Evolutionary conservation across 1,140 invertebrate species (phyloP).

Genomic region (Drosophila sucinea): DNA sequence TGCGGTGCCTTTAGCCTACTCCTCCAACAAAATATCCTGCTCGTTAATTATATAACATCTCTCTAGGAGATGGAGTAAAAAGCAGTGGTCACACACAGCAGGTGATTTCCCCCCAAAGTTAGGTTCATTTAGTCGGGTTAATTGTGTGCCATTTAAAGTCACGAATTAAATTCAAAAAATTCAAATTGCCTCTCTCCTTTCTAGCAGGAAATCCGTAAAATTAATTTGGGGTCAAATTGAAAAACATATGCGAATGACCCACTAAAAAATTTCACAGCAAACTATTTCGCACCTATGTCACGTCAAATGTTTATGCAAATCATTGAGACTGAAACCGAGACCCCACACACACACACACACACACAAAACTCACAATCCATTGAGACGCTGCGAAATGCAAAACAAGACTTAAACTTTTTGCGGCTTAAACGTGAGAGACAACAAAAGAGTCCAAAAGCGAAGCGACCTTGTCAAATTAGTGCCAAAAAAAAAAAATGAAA

Average conservation of each 20-base stretch:
- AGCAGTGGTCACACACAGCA: conserved; percentile 46
- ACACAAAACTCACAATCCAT: conserved; percentile 34
- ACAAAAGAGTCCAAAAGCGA: conserved; percentile 36
- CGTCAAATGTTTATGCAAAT: conserved; percentile 73
- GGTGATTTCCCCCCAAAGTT: conserved; percentile 27
- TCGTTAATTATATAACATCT: conserved; percentile 63
- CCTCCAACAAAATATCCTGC: conserved; percentile 32
- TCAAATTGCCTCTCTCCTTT: conserved; percentile 55
- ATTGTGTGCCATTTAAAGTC: conserved; percentile 71
- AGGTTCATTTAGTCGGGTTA: conserved; percentile 52
- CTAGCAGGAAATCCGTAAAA: conserved; percentile 75
- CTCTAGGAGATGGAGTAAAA: conserved; percentile 40
- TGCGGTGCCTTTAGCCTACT: conserved; percentile 25
- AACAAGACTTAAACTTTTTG: conserved; percentile 35
- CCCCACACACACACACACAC: not conserved
- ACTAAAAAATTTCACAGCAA: conserved; percentile 76
- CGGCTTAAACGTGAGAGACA: conserved; percentile 19
- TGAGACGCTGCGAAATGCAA: conserved; percentile 41
- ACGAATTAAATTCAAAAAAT: conserved; percentile 64
- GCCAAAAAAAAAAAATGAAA: conserved; percentile 66
- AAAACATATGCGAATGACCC: conserved; percentile 43
- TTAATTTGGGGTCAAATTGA: conserved; percentile 56
- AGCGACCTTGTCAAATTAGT: conserved; percentile 76
- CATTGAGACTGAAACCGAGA: conserved; percentile 8
- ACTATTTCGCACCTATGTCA: conserved; percentile 66